Conservation (phyloP, 2,113 vertebrate genomes). For the Monopterus albus region DNA sequence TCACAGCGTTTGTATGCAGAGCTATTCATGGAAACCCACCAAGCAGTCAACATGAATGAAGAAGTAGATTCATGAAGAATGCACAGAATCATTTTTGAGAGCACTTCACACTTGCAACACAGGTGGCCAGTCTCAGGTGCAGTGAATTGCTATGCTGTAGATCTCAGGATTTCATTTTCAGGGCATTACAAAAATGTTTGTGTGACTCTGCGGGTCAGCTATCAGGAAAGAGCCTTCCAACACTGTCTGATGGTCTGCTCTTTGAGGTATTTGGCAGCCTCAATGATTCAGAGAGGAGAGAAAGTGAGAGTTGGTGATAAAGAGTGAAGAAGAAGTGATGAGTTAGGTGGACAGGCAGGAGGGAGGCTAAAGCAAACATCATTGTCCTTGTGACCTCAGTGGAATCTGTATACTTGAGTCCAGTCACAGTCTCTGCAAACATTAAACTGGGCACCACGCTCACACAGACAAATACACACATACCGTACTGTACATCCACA, state of each 20-base stretch:
- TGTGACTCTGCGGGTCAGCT: slow-evolving; percentile 4
- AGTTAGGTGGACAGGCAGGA: slow-evolving; percentile 14
- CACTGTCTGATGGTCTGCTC: not conserved
- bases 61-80: slow-evolving; percentile 11
- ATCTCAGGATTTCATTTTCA: not conserved
- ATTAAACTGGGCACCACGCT: slow-evolving; percentile 1
- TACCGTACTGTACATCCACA: slow-evolving; percentile 15
- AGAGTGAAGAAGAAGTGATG: slow-evolving; percentile 31
- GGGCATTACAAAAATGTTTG: slow-evolving; percentile 4
- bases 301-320: not conserved
- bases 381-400: slow-evolving; percentile 57
- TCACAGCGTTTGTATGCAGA: not conserved
- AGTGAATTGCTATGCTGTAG: not conserved
- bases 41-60: slow-evolving; percentile 6
- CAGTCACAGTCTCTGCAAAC: slow-evolving; percentile 46
- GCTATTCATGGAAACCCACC: not conserved
- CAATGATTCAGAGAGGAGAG: not conserved
- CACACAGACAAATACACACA: slow-evolving; percentile 13
- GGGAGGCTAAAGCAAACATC: slow-evolving; percentile 46
- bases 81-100: too few relatives aligned
- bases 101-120: not conserved
- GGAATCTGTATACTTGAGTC: slow-evolving; percentile 40
- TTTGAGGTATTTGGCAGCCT: not conserved
- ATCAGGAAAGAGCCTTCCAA: not conserved
- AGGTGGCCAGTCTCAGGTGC: not conserved